Conservation (phyloP, 2,113 vertebrate genomes). For the Vulpes ferrilata region DNA sequence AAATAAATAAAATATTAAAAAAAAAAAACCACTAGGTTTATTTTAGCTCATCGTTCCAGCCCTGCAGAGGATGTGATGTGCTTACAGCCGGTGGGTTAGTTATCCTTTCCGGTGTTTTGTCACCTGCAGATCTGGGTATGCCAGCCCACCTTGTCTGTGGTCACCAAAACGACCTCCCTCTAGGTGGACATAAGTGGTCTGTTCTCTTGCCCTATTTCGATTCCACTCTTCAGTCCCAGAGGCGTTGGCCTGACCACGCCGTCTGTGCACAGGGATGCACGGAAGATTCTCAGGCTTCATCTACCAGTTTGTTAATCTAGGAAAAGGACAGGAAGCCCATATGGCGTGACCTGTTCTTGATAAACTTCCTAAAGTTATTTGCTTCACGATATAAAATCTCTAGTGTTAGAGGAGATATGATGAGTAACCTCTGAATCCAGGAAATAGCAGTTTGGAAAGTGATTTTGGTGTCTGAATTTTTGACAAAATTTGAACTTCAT, state of each 20-base stretch:
- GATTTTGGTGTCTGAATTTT: slow-evolving; percentile 40
- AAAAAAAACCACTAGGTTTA: neutral
- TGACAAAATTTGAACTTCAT: neutral
- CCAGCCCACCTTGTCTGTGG: neutral
- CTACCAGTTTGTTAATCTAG: neutral
- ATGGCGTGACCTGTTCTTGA: neutral
- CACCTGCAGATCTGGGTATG: slow-evolving; percentile 1
- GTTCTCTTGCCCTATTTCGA: slow-evolving; percentile 21
- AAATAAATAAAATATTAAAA: too few species aligned
- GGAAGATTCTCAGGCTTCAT: neutral
- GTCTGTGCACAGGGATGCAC: neutral
- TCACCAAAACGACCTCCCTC: neutral
- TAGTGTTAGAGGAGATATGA: neutral
- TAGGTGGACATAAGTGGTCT: neutral
- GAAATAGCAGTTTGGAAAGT: neutral
- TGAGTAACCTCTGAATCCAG: neutral
- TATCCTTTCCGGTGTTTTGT: neutral
- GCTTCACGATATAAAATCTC: slow-evolving; percentile 14
- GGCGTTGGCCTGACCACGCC: neutral
- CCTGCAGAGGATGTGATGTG: neutral
- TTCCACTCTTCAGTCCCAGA: neutral
- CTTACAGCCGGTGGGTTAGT: neutral
- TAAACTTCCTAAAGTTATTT: neutral
- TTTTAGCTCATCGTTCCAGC: neutral
- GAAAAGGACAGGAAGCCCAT: neutral